A percentile compares a stretch with the other conserved stretches of the same genome.
Evolutionary conservation across 2,797 vertebrate species (phyloP).

Genomic region (Phataginus tetradactyla): DNA sequence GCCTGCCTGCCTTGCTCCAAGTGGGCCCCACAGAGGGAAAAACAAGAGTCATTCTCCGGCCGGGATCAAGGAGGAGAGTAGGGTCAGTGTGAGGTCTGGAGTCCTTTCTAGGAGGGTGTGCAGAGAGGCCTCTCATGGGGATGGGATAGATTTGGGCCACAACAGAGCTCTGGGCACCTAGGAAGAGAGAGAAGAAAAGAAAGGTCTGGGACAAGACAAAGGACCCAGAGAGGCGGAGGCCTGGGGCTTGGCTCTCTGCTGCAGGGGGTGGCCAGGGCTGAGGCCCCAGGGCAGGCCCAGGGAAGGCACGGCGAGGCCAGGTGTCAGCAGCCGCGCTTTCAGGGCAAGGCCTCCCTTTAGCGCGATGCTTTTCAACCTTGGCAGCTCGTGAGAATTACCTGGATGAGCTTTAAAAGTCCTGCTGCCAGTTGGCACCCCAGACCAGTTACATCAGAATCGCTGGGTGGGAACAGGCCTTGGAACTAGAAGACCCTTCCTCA

Average conservation of each 20-base stretch:
- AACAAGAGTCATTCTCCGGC: no score
- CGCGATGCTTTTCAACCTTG: background rate
- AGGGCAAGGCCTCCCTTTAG: background rate
- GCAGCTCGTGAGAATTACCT: background rate
- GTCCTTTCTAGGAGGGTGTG: background rate
- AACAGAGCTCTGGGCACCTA: background rate
- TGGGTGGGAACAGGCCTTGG: background rate
- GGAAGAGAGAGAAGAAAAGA: background rate
- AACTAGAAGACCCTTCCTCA: background rate
- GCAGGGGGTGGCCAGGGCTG: accelerated
- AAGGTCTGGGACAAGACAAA: background rate
- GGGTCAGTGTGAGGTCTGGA: background rate
- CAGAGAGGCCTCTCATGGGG: background rate
- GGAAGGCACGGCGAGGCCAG: background rate
- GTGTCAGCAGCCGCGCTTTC: background rate
- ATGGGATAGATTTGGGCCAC: background rate
- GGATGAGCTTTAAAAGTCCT: background rate
- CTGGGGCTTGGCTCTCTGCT: no score
- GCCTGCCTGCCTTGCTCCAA: background rate
- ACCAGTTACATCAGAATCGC: background rate
- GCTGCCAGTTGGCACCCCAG: background rate
- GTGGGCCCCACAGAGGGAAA: background rate
- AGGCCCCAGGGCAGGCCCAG: background rate
- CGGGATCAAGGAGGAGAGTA: background rate
- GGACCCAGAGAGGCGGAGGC: background rate